phyloP scores from a whole-genome alignment of 2,797 vertebrate species.

The Podarcis lilfordi region DNA sequence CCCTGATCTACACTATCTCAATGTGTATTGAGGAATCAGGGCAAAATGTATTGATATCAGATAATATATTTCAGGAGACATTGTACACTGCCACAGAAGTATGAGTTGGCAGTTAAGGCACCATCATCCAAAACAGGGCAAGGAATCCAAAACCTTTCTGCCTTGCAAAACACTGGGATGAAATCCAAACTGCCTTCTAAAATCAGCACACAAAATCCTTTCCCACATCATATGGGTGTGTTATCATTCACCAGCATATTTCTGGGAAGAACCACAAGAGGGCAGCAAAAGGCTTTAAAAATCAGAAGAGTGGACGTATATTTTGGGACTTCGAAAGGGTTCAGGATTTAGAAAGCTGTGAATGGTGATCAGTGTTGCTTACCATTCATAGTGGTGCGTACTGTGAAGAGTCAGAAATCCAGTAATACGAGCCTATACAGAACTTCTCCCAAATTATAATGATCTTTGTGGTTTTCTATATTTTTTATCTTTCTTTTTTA shows the following conservation, averaged over 20 bases:
- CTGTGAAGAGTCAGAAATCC: background rate
- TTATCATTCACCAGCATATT: background rate
- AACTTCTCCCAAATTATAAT: background rate
- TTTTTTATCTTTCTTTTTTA: too few relatives aligned
- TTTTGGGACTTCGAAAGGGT: background rate
- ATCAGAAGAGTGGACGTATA: background rate
- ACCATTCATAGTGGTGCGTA: background rate
- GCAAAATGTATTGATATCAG: background rate
- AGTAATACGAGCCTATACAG: background rate
- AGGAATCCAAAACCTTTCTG: background rate
- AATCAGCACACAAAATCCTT: background rate
- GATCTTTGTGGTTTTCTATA: background rate
- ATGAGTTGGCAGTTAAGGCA: background rate
- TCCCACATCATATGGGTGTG: background rate
- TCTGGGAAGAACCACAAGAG: constrained; percentile 43
- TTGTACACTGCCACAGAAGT: background rate
- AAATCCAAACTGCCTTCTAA: background rate
- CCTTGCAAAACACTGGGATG: background rate
- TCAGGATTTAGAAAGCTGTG: background rate
- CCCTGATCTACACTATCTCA: background rate
- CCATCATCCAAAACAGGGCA: background rate
- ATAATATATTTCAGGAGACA: background rate
- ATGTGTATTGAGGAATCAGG: background rate
- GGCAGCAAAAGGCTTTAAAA: constrained; percentile 66
- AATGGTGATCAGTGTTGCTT: background rate